phyloP scores from a whole-genome alignment of 1,140 invertebrate species.

The Drosophila eugracilis region DNA sequence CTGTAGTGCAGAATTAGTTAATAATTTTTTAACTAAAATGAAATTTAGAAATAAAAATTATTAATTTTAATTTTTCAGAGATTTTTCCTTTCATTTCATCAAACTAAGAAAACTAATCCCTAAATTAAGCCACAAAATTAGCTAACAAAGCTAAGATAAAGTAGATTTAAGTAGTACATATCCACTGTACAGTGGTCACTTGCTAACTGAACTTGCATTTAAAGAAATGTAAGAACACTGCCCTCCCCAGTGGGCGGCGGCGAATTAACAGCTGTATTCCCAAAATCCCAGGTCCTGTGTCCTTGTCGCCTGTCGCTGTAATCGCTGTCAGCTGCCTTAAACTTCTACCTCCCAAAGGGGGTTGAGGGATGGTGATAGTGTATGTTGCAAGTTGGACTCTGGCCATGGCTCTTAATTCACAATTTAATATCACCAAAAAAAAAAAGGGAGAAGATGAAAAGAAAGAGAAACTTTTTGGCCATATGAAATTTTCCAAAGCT shows the following conservation, averaged over 20 bases:
- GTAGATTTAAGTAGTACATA: too few relatives aligned
- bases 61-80: too few relatives aligned
- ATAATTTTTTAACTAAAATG: too few relatives aligned
- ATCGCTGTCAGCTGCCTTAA: conserved; percentile 21
- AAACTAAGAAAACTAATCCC: too few relatives aligned
- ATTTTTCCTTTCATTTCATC: too few relatives aligned
- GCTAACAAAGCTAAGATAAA: too few relatives aligned
- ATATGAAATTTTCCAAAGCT: not conserved
- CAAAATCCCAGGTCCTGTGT: not conserved
- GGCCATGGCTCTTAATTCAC: conserved; percentile 65
- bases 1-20: too few relatives aligned
- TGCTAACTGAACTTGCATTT: not conserved
- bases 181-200: not conserved
- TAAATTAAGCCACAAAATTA: too few relatives aligned
- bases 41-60: too few relatives aligned
- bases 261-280: conserved; percentile 62
- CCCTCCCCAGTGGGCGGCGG: conserved; percentile 41
- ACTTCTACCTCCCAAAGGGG: not conserved
- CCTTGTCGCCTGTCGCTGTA: conserved; percentile 5
- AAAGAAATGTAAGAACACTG: conserved; percentile 52
- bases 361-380: not conserved
- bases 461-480: conserved; percentile 12
- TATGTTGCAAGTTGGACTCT: too few relatives aligned
- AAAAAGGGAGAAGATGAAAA: conserved; percentile 45
- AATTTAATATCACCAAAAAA: conserved; percentile 73